Percentiles rank a stretch among this genome's conserved stretches.
Evolutionary conservation across 2,797 vertebrate genomes (phyloP).

Genomic region (Danio choprae): DNA sequence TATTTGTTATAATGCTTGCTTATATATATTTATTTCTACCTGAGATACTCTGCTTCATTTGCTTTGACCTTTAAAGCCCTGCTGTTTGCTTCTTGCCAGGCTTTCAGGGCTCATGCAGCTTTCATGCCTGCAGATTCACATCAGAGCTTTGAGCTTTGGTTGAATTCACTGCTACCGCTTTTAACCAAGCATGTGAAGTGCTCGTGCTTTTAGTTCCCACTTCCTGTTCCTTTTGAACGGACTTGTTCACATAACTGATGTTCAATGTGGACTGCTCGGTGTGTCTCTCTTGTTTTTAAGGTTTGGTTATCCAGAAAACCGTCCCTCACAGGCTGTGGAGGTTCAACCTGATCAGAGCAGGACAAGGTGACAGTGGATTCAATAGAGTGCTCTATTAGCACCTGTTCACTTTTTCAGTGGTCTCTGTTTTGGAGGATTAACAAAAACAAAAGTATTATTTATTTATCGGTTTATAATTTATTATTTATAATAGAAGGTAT

Average conservation of each 20-base stretch:
- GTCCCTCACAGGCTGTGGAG: constrained; percentile 41
- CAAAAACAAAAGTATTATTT: too few relatives aligned
- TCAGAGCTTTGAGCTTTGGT: not conserved
- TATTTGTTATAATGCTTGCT: too few relatives aligned
- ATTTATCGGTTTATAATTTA: too few relatives aligned
- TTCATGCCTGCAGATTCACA: not conserved
- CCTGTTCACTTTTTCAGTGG: too few relatives aligned
- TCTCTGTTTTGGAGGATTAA: too few relatives aligned
- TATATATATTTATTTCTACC: too few relatives aligned
- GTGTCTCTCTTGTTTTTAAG: constrained; percentile 60
- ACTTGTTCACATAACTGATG: not conserved
- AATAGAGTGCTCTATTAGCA: too few relatives aligned
- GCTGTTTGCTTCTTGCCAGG: not conserved
- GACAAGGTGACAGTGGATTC: constrained; percentile 65
- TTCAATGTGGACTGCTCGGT: constrained; percentile 21
- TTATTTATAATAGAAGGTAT: too few relatives aligned
- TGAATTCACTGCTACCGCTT: not conserved
- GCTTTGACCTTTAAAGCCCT: constrained; percentile 1
- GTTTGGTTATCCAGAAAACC: constrained; percentile 59
- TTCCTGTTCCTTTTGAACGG: not conserved
- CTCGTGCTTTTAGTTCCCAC: constrained; percentile 2
- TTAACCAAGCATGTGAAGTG: not conserved
- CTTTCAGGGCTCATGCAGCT: not conserved
- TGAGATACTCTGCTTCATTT: not conserved
- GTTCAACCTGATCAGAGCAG: constrained; percentile 51